Conservation (phyloP, 2,113 vertebrate genomes). For the Pelodiscus sinensis region DNA sequence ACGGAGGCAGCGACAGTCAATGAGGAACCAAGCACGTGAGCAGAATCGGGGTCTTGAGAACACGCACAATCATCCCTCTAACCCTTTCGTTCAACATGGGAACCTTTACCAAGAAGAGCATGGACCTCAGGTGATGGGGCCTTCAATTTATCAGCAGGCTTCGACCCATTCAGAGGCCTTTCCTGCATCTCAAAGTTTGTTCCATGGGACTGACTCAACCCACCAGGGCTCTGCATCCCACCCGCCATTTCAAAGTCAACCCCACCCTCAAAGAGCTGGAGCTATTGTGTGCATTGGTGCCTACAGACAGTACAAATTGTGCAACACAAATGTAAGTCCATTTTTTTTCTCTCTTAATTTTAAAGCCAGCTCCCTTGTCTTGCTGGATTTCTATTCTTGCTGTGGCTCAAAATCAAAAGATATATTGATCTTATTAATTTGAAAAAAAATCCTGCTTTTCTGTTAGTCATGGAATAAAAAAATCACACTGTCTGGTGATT, state of each 20-base stretch:
- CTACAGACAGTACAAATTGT: constrained; percentile 86
- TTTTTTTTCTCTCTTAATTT: background rate
- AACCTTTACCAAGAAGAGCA: constrained; percentile 66
- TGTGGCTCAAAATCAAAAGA: background rate
- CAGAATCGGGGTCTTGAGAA: background rate
- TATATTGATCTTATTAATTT: background rate
- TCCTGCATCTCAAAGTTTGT: constrained; percentile 63
- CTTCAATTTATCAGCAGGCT: constrained; percentile 80
- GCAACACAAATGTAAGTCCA: constrained; percentile 87
- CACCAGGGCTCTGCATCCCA: constrained; percentile 6
- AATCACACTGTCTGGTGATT: background rate
- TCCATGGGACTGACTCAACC: constrained; percentile 59
- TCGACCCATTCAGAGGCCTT: constrained; percentile 55
- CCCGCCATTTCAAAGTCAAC: constrained; percentile 63
- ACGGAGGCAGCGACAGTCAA: constrained; percentile 78
- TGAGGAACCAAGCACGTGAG: constrained; percentile 35
- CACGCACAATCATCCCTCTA: constrained; percentile 38
- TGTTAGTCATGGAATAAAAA: background rate
- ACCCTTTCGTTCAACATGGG: constrained; percentile 33
- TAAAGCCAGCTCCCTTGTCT: background rate
- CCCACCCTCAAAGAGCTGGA: constrained; percentile 71
- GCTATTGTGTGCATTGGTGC: constrained; percentile 81
- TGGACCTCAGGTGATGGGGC: constrained; percentile 64
- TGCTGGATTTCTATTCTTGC: background rate
- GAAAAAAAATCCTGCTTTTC: background rate